Percentiles rank a stretch among this genome's conserved stretches.
phyloP scores from a whole-genome alignment of 1,140 invertebrate genomes.

The Drosophila busckii region DNA sequence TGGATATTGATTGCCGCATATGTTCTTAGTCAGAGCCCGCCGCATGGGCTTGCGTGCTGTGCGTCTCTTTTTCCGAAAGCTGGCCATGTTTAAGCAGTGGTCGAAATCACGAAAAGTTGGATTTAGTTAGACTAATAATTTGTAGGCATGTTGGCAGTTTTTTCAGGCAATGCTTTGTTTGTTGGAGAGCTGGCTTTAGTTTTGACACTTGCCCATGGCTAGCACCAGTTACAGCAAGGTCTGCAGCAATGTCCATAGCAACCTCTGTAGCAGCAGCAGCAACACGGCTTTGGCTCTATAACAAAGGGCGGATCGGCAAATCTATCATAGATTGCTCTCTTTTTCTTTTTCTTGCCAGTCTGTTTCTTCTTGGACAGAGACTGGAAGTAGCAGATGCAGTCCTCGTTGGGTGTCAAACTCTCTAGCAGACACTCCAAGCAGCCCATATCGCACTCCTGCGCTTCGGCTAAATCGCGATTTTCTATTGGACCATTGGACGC shows the following conservation, averaged over 20 bases:
- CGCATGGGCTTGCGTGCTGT: slow-evolving; percentile 23
- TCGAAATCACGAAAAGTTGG: neutral
- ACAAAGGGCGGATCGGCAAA: slow-evolving; percentile 41
- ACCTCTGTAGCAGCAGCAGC: neutral
- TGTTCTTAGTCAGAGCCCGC: slow-evolving; percentile 3
- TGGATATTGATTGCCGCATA: neutral
- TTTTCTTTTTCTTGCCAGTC: slow-evolving; percentile 5
- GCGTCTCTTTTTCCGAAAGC: slow-evolving; percentile 12
- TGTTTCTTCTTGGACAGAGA: neutral
- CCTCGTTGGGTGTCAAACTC: slow-evolving; percentile 17
- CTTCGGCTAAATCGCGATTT: too few species aligned
- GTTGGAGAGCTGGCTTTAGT: neutral
- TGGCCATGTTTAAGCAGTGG: slow-evolving; percentile 24
- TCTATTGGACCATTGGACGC: too few species aligned
- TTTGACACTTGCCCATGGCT: neutral
- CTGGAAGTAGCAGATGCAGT: slow-evolving; percentile 27
- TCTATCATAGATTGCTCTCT: slow-evolving; percentile 12
- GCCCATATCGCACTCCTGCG: slow-evolving; percentile 9
- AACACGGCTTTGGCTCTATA: slow-evolving; percentile 25
- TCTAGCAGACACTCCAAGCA: slow-evolving; percentile 23
- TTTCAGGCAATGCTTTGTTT: too few species aligned
- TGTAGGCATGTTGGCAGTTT: too few species aligned
- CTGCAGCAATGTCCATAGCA: neutral
- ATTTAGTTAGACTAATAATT: neutral
- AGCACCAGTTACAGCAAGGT: slow-evolving; percentile 9